Evolutionary conservation across 2,113 vertebrate genomes (phyloP).

Genomic region (Psammodynastes pulverulentus): DNA sequence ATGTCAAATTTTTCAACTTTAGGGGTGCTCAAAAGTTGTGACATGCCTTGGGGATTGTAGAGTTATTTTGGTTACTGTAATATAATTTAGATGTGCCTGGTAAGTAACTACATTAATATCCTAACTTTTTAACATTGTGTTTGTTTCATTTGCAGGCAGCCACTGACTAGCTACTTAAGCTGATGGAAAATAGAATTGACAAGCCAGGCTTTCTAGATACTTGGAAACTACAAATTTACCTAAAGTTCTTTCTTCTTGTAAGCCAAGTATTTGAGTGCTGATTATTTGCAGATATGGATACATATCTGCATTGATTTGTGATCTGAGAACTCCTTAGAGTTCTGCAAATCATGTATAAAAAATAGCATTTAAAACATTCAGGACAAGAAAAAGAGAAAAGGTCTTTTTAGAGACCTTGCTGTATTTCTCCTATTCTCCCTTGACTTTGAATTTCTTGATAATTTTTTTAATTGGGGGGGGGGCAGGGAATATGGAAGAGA

Average conservation of each 20-base stretch:
- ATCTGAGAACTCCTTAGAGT: neutral
- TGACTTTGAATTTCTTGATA: slow-evolving; percentile 35
- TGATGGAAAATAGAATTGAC: neutral
- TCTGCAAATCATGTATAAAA: neutral
- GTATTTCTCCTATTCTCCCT: slow-evolving; percentile 28
- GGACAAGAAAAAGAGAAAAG: slow-evolving; percentile 36
- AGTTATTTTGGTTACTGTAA: too few relatives aligned
- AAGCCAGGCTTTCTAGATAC: neutral
- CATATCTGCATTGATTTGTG: neutral
- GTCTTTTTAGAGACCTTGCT: slow-evolving; percentile 36
- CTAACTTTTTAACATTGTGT: too few relatives aligned
- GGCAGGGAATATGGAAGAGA: neutral
- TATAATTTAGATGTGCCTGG: too few relatives aligned
- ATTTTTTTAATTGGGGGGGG: slow-evolving; percentile 23
- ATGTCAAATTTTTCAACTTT: too few relatives aligned
- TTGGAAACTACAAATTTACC: neutral
- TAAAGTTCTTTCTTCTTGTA: neutral
- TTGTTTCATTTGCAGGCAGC: neutral
- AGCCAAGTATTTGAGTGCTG: neutral
- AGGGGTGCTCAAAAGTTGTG: too few relatives aligned
- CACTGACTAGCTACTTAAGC: neutral
- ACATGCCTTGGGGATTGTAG: too few relatives aligned
- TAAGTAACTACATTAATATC: too few relatives aligned
- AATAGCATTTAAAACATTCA: neutral
- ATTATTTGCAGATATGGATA: neutral